Evolutionary conservation across 2,888 invertebrate species (phyloP).

Genomic region (Chelonus formosanus): DNA sequence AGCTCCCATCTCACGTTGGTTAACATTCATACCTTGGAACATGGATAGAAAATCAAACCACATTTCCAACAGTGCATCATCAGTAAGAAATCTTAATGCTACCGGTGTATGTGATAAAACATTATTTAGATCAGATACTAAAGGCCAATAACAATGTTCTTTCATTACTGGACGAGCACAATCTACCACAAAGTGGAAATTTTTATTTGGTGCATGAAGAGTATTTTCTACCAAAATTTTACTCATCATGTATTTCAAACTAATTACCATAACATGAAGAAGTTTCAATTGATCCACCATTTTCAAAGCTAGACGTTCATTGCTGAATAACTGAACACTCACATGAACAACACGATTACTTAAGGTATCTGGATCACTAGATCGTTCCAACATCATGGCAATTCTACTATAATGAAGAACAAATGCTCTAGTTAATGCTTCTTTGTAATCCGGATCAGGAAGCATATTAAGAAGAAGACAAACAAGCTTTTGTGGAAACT

Average conservation of each 20-base stretch:
- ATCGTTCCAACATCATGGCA: conserved; percentile 87
- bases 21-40: conserved; percentile 99
- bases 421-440: conserved; percentile 91
- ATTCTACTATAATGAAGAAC: conserved; percentile 96
- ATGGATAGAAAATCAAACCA: conserved; percentile 95
- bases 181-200: conserved; percentile 91
- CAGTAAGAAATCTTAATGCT: conserved; percentile 87
- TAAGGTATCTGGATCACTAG: conserved; percentile 87
- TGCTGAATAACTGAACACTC: conserved; percentile 95
- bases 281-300: conserved; percentile 92
- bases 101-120: conserved; percentile 92
- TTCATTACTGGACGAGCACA: conserved; percentile 93
- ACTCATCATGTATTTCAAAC: conserved; percentile 91
- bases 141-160: conserved; percentile 98
- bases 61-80: conserved; percentile 89
- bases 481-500: conserved; percentile 96
- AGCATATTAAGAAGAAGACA: conserved; percentile 94
- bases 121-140: conserved; percentile 96
- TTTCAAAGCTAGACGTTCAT: conserved; percentile 87
- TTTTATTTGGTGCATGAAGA: conserved; percentile 80
- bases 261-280: conserved; percentile 91
- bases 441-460: conserved; percentile 94
- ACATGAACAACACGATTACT: conserved; percentile 98
- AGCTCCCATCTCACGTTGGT: conserved; percentile 86
- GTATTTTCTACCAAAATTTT: conserved; percentile 88